Evolutionary conservation across 2,113 vertebrate species (phyloP), one percentile per base, ranked within the genome.

Genomic region (Urocynchramus pylzowi): DNA sequence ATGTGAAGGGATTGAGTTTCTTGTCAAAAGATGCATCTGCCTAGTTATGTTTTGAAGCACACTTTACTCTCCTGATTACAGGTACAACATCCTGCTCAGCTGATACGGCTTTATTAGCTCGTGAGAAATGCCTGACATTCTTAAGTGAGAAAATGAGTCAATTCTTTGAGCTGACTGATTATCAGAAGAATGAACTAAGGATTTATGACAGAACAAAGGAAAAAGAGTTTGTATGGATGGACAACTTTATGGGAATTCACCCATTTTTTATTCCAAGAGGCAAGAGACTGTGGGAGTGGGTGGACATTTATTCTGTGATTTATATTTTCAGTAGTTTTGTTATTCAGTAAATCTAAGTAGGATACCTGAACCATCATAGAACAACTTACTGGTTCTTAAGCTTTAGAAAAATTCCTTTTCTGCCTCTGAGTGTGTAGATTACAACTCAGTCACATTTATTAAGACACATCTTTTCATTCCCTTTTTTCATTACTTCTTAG

Each of bases 231-330:
- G 96, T 98, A 82, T 99, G 98, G 97, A 98, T 98, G 18, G 98
- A 99, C 49, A 97, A 98, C 84, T 98, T 98, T 57, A 98, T 99
- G 63, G 99, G 99, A 95, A 99, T 99, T 57, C 97, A 98, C 60
- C 99, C 99, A 5, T 99, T 99, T 98, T 99, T 99, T 97, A 99
- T 99, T 79, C 94, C 98, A 50, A 98, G 97, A 97, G 99, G 99
- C 98, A 98, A 98, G 97, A 89, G 41, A 49, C 41, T 67, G 22
- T 77, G 95, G 93, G 85, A 93, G n/a, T 57, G 91, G 68, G 60
- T 67, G 28, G 75, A 64, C 17, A 5, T 75, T 24, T 71, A 33
- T 49, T 75, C 30, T 64, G 44, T 82, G 28, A 14, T 4, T n/a
- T 89, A 28, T 74, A 31, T 73, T 84, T 60, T n/a, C 16, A 20